These are phyloP conservation scores for Choloepus didactylus DNA, from an alignment of 2,797 vertebrate genomes.

Conservation along the genomic window DNA sequence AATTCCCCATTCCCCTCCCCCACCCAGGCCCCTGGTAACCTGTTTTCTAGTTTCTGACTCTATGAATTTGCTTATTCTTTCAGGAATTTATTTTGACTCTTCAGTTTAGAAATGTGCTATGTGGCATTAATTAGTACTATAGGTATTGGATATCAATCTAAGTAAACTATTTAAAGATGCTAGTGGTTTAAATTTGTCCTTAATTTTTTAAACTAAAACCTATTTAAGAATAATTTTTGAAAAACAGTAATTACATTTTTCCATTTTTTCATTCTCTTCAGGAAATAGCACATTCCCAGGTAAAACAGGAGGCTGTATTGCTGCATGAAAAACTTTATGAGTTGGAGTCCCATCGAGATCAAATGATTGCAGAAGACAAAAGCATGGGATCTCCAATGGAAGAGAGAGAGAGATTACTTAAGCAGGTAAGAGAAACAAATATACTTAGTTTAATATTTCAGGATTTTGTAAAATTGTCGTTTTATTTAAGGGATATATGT, in stretches of 20 bases:
- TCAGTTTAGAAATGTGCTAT: conserved; percentile 15
- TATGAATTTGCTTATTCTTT: too few species aligned
- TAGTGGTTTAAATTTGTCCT: conserved; percentile 41
- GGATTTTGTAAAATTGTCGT: background rate
- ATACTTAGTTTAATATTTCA: conserved; percentile 37
- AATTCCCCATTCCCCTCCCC: too few species aligned
- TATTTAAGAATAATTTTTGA: conserved; percentile 42
- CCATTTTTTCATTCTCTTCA: conserved; percentile 80
- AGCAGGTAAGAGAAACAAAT: conserved; percentile 90
- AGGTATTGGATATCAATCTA: background rate
- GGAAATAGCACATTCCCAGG: conserved; percentile 94
- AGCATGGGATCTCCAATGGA: conserved; percentile 94
- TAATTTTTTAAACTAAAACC: conserved; percentile 46
- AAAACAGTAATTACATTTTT: conserved; percentile 21
- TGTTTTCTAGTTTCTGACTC: too few species aligned
- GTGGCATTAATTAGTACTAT: background rate
- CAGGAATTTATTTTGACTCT: conserved; percentile 34
- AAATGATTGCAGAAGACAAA: conserved; percentile 94
- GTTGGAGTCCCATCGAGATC: conserved; percentile 91
- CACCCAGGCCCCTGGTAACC: too few species aligned
- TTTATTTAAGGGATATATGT: conserved; percentile 13
- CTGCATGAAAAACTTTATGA: conserved; percentile 92
- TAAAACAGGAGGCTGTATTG: conserved; percentile 94
- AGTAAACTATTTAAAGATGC: background rate
- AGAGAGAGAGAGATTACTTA: conserved; percentile 94